Evolutionary conservation across 2,888 invertebrate genomes (phyloP).

Genomic region (Seira ritae): DNA sequence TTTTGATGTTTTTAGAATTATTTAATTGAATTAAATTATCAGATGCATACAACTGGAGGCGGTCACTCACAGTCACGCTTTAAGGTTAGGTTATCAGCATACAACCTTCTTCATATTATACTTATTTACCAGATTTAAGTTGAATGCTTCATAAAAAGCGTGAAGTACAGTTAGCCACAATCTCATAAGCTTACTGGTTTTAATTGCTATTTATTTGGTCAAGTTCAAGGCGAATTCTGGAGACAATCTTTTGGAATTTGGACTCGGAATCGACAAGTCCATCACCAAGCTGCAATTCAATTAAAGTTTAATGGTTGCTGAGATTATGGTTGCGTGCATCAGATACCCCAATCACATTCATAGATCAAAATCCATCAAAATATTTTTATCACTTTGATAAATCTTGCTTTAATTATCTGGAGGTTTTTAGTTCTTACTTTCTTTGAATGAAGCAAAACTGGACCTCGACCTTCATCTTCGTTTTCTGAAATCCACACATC

Average conservation of each 20-base stretch:
- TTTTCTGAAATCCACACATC: slow-evolving; percentile 60
- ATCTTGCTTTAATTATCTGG: too few species aligned
- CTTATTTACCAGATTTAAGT: slow-evolving; percentile 14
- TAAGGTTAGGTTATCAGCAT: background rate
- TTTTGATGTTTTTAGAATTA: too few species aligned
- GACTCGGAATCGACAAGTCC: slow-evolving; percentile 51
- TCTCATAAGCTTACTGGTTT: slow-evolving; percentile 2
- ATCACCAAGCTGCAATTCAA: slow-evolving; percentile 42
- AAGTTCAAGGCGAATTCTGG: slow-evolving; percentile 26
- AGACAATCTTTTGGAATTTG: slow-evolving; percentile 47
- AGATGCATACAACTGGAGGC: background rate
- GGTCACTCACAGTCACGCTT: slow-evolving; percentile 6
- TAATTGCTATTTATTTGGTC: background rate
- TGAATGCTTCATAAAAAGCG: slow-evolving; percentile 6
- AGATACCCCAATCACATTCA: too few species aligned
- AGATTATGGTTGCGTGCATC: too few species aligned
- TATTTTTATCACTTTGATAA: too few species aligned
- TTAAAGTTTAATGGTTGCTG: too few species aligned
- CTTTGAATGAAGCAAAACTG: slow-evolving; percentile 53
- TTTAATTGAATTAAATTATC: slow-evolving; percentile 8
- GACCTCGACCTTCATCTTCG: slow-evolving; percentile 28
- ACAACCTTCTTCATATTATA: slow-evolving; percentile 28
- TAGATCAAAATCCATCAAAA: too few species aligned
- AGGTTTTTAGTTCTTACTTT: slow-evolving; percentile 19
- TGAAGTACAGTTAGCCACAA: slow-evolving; percentile 19